phyloP scores from a whole-genome alignment of 2,888 invertebrate genomes.

The Galerucella pusilla region DNA sequence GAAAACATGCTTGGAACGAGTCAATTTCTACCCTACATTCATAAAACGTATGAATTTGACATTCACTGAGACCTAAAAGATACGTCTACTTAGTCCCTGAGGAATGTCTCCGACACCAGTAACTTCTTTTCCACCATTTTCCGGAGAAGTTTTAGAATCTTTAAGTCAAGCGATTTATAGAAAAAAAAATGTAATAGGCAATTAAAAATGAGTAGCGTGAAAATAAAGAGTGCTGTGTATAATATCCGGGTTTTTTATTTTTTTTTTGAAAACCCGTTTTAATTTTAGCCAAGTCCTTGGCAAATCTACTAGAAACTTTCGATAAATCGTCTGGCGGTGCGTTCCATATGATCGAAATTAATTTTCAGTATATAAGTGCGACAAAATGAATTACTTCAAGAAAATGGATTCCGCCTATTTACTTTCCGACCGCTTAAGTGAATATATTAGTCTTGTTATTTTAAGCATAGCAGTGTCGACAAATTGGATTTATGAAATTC shows the following conservation, averaged over 20 bases:
- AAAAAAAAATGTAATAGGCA: no score
- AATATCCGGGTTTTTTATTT: not conserved
- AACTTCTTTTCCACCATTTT: no score
- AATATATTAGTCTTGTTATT: not conserved
- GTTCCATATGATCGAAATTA: slow-evolving; percentile 8
- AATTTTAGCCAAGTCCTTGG: slow-evolving; percentile 14
- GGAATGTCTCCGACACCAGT: no score
- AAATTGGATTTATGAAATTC: no score
- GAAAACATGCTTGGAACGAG: no score
- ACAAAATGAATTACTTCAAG: not conserved
- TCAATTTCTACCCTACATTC: no score
- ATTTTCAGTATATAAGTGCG: not conserved
- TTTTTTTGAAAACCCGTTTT: not conserved
- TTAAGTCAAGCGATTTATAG: no score
- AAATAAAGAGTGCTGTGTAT: not conserved
- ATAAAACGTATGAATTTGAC: no score
- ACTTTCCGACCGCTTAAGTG: not conserved
- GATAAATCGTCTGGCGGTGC: slow-evolving; percentile 9
- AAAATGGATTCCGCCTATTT: not conserved
- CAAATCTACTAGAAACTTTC: slow-evolving; percentile 11
- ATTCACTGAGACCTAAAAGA: no score
- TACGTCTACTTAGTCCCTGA: no score
- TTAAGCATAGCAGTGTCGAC: not conserved
- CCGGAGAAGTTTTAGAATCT: no score
- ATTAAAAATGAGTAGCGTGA: not conserved